A percentile compares a stretch with the other conserved stretches of the same genome.
Conservation (phyloP, 2,888 invertebrate genomes). For the Cosmorhoe ocellata region DNA sequence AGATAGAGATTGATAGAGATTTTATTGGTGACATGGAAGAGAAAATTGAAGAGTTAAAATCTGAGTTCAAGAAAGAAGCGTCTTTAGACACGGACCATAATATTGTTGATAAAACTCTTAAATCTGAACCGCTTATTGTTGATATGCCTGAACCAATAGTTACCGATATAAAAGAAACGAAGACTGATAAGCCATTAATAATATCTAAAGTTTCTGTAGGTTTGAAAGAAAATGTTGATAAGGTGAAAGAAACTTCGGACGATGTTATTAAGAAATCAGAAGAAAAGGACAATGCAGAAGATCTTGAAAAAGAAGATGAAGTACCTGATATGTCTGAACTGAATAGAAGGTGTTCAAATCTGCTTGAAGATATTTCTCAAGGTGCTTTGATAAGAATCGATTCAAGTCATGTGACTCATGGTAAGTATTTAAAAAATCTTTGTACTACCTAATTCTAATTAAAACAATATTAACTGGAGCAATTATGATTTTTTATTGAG, state of each 20-base stretch:
- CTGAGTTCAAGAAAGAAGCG: conserved; percentile 54
- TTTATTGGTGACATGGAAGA: conserved; percentile 58
- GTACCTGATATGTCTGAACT: conserved; percentile 74
- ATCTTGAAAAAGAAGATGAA: conserved; percentile 50
- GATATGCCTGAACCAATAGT: conserved; percentile 27
- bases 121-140: conserved; percentile 30
- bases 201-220: conserved; percentile 2
- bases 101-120: conserved; percentile 34
- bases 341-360: conserved; percentile 76
- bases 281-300: conserved; percentile 12
- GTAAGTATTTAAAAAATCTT: conserved; percentile 44
- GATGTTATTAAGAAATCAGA: not conserved
- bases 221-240: conserved; percentile 22
- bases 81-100: conserved; percentile 28
- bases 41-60: conserved; percentile 54
- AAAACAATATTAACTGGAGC: too few species aligned
- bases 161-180: conserved; percentile 4
- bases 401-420: conserved; percentile 74
- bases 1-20: conserved; percentile 52
- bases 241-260: conserved; percentile 12
- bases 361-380: conserved; percentile 78
- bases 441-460: too few species aligned
- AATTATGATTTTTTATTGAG: too few species aligned
- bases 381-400: conserved; percentile 77
- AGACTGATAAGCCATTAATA: conserved; percentile 13